These are phyloP conservation scores for Alosa alosa DNA, from an alignment of 2,113 vertebrate genomes.

Conservation along the genomic window DNA sequence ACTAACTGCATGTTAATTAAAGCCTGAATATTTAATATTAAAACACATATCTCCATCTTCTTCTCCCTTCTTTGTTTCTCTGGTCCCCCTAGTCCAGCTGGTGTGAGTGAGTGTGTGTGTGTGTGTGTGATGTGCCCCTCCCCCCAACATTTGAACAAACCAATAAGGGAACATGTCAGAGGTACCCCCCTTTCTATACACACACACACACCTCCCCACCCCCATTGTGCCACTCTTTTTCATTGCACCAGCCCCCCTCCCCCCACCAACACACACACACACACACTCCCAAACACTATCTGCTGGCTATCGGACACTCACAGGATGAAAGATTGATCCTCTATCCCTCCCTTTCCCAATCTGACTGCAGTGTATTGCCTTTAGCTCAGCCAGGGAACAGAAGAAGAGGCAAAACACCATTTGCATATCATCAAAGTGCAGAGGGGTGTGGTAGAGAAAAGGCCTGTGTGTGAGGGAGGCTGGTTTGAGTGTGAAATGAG, in stretches of 20 bases:
- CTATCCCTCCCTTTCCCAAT: conserved; percentile 25
- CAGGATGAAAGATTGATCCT: conserved; percentile 74
- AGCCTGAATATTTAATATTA: conserved; percentile 69
- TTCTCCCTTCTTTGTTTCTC: conserved; percentile 64
- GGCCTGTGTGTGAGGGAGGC: conserved; percentile 34
- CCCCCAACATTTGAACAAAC: conserved; percentile 71
- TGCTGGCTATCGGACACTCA: neutral
- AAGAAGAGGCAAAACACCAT: conserved; percentile 53
- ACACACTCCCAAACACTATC: conserved; percentile 49
- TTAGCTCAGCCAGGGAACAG: conserved; percentile 40
- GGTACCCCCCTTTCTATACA: conserved; percentile 46
- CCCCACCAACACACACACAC: conserved; percentile 68
- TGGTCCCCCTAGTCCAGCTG: conserved; percentile 70
- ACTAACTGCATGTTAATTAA: conserved; percentile 72
- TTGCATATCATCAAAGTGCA: conserved; percentile 70
- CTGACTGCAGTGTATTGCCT: conserved; percentile 32
- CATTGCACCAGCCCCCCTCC: conserved; percentile 54
- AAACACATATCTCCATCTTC: conserved; percentile 52
- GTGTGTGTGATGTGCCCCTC: conserved; percentile 65
- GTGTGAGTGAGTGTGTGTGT: conserved; percentile 65
- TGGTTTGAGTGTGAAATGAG: neutral
- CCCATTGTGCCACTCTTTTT: conserved; percentile 39
- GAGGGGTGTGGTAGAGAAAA: conserved; percentile 59
- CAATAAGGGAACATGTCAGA: conserved; percentile 70
- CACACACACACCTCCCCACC: conserved; percentile 51